phyloP scores from a whole-genome alignment of 2,888 invertebrate species.

The Acanthoscelides obtectus region DNA sequence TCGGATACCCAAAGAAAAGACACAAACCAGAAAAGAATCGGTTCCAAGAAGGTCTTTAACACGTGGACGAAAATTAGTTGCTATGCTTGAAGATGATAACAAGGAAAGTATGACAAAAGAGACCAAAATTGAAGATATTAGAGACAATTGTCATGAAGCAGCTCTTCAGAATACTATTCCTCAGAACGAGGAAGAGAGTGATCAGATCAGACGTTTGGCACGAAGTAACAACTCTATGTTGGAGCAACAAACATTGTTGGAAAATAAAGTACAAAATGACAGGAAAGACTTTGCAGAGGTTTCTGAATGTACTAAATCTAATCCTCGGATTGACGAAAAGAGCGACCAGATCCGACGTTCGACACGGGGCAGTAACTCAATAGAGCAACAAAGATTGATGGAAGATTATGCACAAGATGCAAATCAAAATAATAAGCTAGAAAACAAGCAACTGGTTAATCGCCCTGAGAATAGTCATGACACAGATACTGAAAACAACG shows the following conservation, averaged over 20 bases:
- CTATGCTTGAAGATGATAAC: neutral
- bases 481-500: neutral
- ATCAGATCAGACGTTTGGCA: neutral
- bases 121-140: neutral
- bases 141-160: neutral
- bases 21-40: neutral
- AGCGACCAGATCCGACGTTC: neutral
- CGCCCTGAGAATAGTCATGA: neutral
- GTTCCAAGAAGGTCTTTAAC: neutral
- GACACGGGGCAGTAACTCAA: neutral
- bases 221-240: neutral
- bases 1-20: neutral
- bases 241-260: neutral
- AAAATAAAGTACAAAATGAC: neutral
- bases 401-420: neutral
- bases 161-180: neutral
- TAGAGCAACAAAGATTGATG: neutral
- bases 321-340: neutral
- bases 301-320: too few species aligned
- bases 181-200: neutral
- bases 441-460: neutral
- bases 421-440: neutral
- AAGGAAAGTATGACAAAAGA: neutral
- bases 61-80: neutral
- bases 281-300: neutral